These are phyloP conservation scores for Drosophila burlai DNA, from an alignment of 1,140 invertebrate species.

Conservation along the genomic window DNA sequence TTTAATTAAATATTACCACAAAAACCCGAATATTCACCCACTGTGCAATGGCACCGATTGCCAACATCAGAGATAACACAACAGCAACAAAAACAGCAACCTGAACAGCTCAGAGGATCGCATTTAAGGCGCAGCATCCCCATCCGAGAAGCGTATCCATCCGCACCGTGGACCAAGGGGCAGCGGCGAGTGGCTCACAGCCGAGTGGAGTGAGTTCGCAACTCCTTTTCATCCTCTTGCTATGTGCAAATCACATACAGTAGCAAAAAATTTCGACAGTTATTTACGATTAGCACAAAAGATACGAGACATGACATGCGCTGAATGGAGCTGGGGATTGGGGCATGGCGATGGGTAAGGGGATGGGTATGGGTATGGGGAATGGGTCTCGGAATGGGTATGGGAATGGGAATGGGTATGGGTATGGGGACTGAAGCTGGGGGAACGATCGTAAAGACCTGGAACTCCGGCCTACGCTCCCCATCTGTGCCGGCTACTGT, in stretches of 20 bases:
- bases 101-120: constrained; percentile 35
- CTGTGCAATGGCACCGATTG: constrained; percentile 41
- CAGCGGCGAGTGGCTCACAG: neutral
- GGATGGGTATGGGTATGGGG: constrained; percentile 4
- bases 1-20: neutral
- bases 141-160: constrained; percentile 51
- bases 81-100: constrained; percentile 27
- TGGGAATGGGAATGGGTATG: neutral
- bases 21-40: constrained; percentile 3
- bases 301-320: constrained; percentile 80
- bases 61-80: constrained; percentile 64
- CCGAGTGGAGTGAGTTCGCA: constrained; percentile 44
- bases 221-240: constrained; percentile 65
- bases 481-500: constrained; percentile 49
- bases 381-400: neutral
- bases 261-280: constrained; percentile 84
- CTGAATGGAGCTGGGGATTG: constrained; percentile 62
- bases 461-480: constrained; percentile 32
- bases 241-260: constrained; percentile 80
- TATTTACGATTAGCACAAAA: constrained; percentile 84
- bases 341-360: neutral
- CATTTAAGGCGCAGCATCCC: constrained; percentile 53
- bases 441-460: constrained; percentile 41
- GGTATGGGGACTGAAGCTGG: constrained; percentile 8
- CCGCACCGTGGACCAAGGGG: constrained; percentile 11